Percentiles rank a stretch among this genome's conserved stretches.
These are phyloP conservation scores for Hepsetus odoe DNA, from an alignment of 2,113 vertebrate species.

Conservation along the genomic window DNA sequence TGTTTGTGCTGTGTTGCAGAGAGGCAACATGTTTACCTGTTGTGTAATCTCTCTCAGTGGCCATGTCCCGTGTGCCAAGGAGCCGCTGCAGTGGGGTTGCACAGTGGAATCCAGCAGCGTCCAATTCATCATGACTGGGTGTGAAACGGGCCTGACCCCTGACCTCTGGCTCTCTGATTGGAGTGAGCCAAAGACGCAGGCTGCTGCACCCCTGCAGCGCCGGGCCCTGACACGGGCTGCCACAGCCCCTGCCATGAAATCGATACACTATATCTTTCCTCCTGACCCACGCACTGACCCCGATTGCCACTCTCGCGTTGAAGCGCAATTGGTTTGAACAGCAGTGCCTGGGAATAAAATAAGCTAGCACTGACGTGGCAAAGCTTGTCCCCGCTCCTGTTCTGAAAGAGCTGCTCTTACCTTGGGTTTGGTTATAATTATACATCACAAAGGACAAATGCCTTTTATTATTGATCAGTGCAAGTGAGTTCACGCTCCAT, in stretches of 20 bases:
- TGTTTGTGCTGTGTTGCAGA: constrained; percentile 31
- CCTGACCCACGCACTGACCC: constrained; percentile 87
- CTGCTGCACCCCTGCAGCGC: constrained; percentile 67
- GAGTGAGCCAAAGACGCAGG: constrained; percentile 75
- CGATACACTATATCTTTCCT: constrained; percentile 93
- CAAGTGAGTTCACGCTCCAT: constrained; percentile 52
- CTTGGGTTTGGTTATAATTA: constrained; percentile 83
- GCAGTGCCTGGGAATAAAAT: constrained; percentile 78
- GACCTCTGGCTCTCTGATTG: constrained; percentile 80
- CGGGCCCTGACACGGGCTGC: constrained; percentile 66
- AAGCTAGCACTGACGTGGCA: constrained; percentile 80
- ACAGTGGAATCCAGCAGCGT: constrained; percentile 79
- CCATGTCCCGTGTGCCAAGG: constrained; percentile 68
- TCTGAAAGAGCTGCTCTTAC: constrained; percentile 69
- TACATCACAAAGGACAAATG: constrained; percentile 79
- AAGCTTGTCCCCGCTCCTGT: constrained; percentile 74
- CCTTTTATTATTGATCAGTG: constrained; percentile 76
- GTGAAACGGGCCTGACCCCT: constrained; percentile 80
- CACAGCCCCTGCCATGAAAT: constrained; percentile 87
- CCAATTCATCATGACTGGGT: constrained; percentile 87
- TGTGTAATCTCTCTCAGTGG: constrained; percentile 70
- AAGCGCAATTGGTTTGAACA: constrained; percentile 90
- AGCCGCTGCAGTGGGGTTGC: constrained; percentile 75
- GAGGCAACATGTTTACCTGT: constrained; percentile 51
- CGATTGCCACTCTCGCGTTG: constrained; percentile 86